Evolutionary conservation across 1,140 invertebrate genomes (phyloP).

Genomic region (Eulimnadia texana): DNA sequence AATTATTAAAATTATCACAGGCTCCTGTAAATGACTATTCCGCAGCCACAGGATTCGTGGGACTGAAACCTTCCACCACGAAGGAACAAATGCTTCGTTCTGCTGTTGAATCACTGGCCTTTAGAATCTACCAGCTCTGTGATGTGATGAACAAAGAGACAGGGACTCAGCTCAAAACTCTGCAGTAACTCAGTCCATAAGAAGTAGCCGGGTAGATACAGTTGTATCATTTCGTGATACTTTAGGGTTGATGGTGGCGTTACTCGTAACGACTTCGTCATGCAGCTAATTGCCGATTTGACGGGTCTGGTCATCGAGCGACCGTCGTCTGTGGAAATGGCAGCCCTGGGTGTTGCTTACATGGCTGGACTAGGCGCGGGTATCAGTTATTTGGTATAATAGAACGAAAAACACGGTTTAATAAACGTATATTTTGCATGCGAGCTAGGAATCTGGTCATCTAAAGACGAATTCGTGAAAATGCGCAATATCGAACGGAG

Average conservation of each 20-base stretch:
- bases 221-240: constrained; percentile 7
- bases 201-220: not conserved
- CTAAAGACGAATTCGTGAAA: not conserved
- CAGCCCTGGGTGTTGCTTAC: constrained; percentile 61
- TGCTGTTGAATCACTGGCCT: constrained; percentile 74
- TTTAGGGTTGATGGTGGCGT: constrained; percentile 85
- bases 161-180: constrained; percentile 36
- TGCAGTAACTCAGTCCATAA: constrained; percentile 37
- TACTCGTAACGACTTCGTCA: constrained; percentile 74
- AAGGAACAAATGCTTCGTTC: constrained; percentile 65
- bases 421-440: not conserved
- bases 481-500: not conserved
- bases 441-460: not conserved
- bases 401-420: not conserved
- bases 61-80: constrained; percentile 59
- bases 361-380: constrained; percentile 43
- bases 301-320: constrained; percentile 57
- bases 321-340: constrained; percentile 48
- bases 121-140: constrained; percentile 61
- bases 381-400: not conserved
- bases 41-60: constrained; percentile 69
- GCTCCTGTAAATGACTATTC: constrained; percentile 73
- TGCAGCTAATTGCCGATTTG: constrained; percentile 71
- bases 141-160: constrained; percentile 50
- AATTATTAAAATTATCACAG: constrained; percentile 32